Percentiles rank a stretch among this genome's conserved stretches.
Evolutionary conservation across 2,797 vertebrate species (phyloP).

Genomic region (Pseudochaenichthys georgianus): DNA sequence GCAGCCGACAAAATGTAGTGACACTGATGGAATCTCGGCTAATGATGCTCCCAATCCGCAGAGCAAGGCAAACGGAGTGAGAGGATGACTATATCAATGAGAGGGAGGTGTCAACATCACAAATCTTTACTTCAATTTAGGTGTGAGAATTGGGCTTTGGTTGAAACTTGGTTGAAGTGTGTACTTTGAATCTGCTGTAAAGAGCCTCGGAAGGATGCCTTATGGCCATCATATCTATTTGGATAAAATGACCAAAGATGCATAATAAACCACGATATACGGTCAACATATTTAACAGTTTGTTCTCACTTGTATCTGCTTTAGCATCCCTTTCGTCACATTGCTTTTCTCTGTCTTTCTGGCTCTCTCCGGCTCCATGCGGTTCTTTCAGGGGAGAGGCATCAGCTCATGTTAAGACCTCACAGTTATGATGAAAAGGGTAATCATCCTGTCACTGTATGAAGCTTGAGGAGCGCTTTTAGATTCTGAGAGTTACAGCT

Average conservation of each 20-base stretch:
- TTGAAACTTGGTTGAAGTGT: neutral
- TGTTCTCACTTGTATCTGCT: constrained; percentile 12
- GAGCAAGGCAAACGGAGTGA: constrained; percentile 50
- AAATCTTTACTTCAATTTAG: constrained; percentile 16
- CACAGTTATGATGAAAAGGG: constrained; percentile 78
- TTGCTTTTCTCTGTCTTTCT: constrained; percentile 15
- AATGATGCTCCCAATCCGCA: constrained; percentile 76
- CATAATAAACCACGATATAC: neutral
- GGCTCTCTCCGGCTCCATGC: constrained; percentile 15
- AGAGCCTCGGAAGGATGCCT: neutral
- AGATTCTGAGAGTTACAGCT: constrained; percentile 68
- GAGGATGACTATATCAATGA: constrained; percentile 5
- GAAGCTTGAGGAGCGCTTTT: constrained; percentile 62
- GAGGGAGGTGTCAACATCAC: constrained; percentile 22
- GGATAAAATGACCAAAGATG: neutral
- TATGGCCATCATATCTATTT: neutral
- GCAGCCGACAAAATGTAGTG: constrained; percentile 70
- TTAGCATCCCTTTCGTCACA: constrained; percentile 31
- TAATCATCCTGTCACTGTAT: constrained; percentile 78
- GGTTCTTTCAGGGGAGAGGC: constrained; percentile 60
- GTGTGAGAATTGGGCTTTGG: neutral
- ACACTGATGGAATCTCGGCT: constrained; percentile 78
- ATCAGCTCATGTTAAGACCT: constrained; percentile 77
- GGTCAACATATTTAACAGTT: constrained; percentile 2
- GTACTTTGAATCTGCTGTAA: neutral